phyloP scores from a whole-genome alignment of 2,113 vertebrate species.

The Trogon melanurus region DNA sequence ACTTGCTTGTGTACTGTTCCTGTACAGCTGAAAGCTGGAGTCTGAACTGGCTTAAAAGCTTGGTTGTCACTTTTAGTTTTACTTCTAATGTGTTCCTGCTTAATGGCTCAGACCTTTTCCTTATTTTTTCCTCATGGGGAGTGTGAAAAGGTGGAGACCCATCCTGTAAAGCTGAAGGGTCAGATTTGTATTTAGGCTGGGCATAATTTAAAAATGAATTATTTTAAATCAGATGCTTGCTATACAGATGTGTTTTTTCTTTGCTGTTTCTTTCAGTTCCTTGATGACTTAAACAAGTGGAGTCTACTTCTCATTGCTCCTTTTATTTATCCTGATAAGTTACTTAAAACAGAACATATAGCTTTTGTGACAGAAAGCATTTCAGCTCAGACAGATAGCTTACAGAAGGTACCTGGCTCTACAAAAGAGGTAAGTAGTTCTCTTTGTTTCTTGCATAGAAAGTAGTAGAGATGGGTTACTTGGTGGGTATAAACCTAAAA shows the following conservation, averaged over 20 bases:
- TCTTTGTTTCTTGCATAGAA: neutral
- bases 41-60: neutral
- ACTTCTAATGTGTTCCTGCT: neutral
- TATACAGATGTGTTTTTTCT: neutral
- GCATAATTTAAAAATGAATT: neutral
- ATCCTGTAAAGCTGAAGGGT: neutral
- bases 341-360: constrained; percentile 79
- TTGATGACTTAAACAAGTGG: constrained; percentile 90
- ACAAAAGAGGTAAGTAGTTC: constrained; percentile 79
- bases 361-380: constrained; percentile 90
- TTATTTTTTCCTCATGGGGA: neutral
- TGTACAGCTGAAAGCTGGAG: neutral
- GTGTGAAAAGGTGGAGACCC: neutral
- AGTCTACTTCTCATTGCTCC: constrained; percentile 79
- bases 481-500: neutral
- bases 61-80: neutral
- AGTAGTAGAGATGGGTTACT: neutral
- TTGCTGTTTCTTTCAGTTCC: constrained; percentile 72
- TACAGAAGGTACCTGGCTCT: constrained; percentile 22
- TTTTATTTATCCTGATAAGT: constrained; percentile 40
- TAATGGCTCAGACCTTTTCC: neutral
- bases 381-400: constrained; percentile 58
- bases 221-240: neutral
- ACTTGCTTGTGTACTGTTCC: neutral
- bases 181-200: neutral